These are phyloP conservation scores for Peromyscus eremicus DNA, from an alignment of 2,797 vertebrate species.

Conservation along the genomic window DNA sequence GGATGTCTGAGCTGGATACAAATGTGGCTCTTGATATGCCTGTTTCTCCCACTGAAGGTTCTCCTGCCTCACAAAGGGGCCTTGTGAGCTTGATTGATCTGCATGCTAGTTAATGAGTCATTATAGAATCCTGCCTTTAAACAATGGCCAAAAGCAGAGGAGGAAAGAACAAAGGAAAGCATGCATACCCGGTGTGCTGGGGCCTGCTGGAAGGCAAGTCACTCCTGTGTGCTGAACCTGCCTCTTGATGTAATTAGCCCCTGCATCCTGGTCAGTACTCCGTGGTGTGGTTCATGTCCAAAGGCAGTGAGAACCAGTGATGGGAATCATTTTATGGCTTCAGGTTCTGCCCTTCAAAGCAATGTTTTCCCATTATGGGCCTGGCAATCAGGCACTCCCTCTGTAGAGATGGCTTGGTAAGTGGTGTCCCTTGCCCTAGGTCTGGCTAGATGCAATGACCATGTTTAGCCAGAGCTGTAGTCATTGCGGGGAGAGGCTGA, in stretches of 20 bases:
- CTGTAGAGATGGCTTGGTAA: background rate
- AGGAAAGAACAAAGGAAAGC: background rate
- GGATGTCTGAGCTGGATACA: constrained; percentile 43
- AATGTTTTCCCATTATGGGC: constrained; percentile 64
- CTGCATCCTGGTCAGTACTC: constrained; percentile 81
- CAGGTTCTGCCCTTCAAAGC: constrained; percentile 81
- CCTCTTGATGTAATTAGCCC: constrained; percentile 79
- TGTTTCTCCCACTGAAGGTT: constrained; percentile 46
- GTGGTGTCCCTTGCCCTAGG: background rate
- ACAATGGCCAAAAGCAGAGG: constrained; percentile 45
- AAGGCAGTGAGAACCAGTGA: constrained; percentile 70
- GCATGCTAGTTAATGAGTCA: constrained; percentile 75
- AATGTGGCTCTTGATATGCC: constrained; percentile 58
- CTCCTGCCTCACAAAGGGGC: constrained; percentile 35
- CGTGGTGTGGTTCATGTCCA: constrained; percentile 72
- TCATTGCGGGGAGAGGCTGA: background rate
- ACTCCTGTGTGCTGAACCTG: background rate
- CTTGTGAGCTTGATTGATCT: constrained; percentile 62
- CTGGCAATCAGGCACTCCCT: constrained; percentile 15
- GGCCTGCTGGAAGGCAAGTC: constrained; percentile 17
- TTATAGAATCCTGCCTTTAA: constrained; percentile 74
- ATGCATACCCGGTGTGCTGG: constrained; percentile 35
- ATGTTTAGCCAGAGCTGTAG: background rate
- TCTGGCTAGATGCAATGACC: background rate
- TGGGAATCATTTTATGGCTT: constrained; percentile 74